phyloP scores from a whole-genome alignment of 2,797 vertebrate species.

The Pagetopsis macropterus region DNA sequence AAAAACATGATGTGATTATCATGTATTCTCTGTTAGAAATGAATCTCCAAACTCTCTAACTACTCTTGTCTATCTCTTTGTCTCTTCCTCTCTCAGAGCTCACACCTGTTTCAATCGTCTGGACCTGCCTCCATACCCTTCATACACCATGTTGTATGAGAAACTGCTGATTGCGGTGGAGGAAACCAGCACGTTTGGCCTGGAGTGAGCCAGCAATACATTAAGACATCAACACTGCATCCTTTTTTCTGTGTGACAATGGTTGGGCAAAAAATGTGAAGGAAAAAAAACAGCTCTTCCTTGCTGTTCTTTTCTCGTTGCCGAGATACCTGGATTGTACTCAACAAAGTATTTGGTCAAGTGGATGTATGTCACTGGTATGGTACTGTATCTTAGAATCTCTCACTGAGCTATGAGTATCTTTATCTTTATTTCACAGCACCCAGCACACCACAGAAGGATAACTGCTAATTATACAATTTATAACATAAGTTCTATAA shows the following conservation, averaged over 20 bases:
- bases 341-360: slow-evolving; percentile 29
- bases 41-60: neutral
- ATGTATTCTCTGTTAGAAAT: too few species aligned
- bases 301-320: neutral
- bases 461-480: slow-evolving; percentile 18
- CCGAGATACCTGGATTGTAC: slow-evolving; percentile 29
- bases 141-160: slow-evolving; percentile 94
- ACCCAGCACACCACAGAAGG: slow-evolving; percentile 18
- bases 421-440: slow-evolving; percentile 17
- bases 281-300: neutral
- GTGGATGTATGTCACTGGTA: slow-evolving; percentile 52
- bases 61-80: neutral
- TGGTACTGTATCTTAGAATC: slow-evolving; percentile 35
- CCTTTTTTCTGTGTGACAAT: neutral
- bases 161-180: slow-evolving; percentile 96
- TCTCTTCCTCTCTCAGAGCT: slow-evolving; percentile 81
- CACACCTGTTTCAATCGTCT: slow-evolving; percentile 98
- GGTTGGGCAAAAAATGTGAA: slow-evolving; percentile 7
- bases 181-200: slow-evolving; percentile 93
- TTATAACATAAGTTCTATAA: neutral
- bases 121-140: slow-evolving; percentile 96
- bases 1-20: neutral
- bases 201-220: slow-evolving; percentile 63
- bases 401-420: slow-evolving; percentile 27
- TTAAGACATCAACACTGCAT: slow-evolving; percentile 1